These are phyloP conservation scores for Probosciger aterrimus DNA, from an alignment of 2,113 vertebrate species.

Conservation along the genomic window DNA sequence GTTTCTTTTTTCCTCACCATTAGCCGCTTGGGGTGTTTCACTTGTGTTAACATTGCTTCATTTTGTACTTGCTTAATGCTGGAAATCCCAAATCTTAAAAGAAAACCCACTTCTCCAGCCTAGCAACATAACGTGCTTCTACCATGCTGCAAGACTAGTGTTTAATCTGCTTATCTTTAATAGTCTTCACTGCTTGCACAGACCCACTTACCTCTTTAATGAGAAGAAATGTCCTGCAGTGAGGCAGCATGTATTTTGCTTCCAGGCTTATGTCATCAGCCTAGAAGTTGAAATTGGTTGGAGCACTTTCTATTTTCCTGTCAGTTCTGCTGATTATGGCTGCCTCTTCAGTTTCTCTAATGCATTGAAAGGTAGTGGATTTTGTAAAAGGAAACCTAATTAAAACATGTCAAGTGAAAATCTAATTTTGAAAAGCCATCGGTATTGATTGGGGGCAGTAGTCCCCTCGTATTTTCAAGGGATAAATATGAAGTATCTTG, in stretches of 20 bases:
- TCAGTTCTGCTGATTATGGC: constrained; percentile 30
- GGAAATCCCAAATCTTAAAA: constrained; percentile 10
- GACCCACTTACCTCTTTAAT: constrained; percentile 65
- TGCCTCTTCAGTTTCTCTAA: background rate
- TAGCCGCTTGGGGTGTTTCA: background rate
- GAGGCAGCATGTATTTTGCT: constrained; percentile 53
- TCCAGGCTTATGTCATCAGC: constrained; percentile 56
- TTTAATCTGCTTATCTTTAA: constrained; percentile 65
- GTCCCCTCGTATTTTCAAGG: background rate
- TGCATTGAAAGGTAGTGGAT: background rate
- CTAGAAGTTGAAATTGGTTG: constrained; percentile 50
- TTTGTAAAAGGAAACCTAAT: background rate
- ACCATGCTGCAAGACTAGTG: constrained; percentile 6
- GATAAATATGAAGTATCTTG: background rate
- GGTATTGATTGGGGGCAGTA: background rate
- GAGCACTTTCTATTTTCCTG: constrained; percentile 31
- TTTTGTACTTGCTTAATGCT: constrained; percentile 7
- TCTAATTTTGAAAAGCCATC: background rate
- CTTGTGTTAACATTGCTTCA: background rate
- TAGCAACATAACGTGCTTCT: constrained; percentile 12
- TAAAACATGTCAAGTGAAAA: background rate
- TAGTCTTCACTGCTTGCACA: constrained; percentile 45
- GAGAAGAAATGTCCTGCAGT: constrained; percentile 54
- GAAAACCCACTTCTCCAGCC: constrained; percentile 18
- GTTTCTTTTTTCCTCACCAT: background rate